Base-by-base conservation (phyloP, 1,140 invertebrate genomes). In the Helicoverpa armigera region DNA sequence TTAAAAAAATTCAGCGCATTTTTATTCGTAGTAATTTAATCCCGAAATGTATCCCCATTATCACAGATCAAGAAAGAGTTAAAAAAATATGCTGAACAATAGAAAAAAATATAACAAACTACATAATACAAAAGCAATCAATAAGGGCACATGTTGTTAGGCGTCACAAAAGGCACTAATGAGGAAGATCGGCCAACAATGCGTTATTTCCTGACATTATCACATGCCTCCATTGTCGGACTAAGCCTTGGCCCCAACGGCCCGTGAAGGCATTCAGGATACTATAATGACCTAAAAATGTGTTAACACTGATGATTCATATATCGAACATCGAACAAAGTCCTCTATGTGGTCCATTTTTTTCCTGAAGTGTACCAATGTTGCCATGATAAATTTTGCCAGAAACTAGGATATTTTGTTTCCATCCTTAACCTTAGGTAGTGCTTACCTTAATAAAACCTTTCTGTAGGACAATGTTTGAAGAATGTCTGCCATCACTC, bases 181-280 rank as follows among this genome's bases (percentile, higher is more conserved):
- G 75, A 77, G 75, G 61, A 67, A 58, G 74, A 18, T 53, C 51
- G 48, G 13, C 60, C 31, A 18, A 60, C 58, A 61, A 51, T 61
- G 31, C 16, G 72, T 16, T 58, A 54, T 67, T 77, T 77, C 61
- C 75, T 77, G 75, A 77, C 75, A 67, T 61, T 61, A 50, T 50
- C 51, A 67, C 16, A 60, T 74, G 43, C 13, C 29, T 35, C 56
- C 23, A 77, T 77, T 77, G 75, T 77, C n/a, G 60, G 51, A 31
- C 75, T 50, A 50, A 9, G 10, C 56, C 61, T 35, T 29, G 75
- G 56, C 50, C 2, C 23, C 5, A 56, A 9, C 16, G 50, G 69
- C 29, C 3, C 48, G 60, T 16, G 23, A 61, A 76, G 48, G 13
- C 35, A 51, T 51, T 51, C 23, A 50, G 5, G n/a, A 31, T 35